Evolutionary conservation across 2,797 vertebrate species (phyloP).

Genomic region (Peromyscus aztecus): DNA sequence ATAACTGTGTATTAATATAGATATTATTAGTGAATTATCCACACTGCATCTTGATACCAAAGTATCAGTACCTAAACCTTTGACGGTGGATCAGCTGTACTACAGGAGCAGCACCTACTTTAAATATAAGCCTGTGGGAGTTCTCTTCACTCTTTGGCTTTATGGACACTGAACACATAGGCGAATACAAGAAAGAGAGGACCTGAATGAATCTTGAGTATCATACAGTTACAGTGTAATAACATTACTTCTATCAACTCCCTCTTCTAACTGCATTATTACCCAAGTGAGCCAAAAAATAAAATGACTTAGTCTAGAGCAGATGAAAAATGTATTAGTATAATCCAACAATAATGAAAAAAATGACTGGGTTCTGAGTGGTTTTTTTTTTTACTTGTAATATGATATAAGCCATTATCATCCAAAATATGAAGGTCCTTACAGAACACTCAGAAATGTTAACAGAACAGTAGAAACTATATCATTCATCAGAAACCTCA

Average conservation of each 20-base stretch:
- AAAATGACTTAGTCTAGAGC: conserved; percentile 61
- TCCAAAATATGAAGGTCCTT: conserved; percentile 70
- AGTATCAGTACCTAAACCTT: neutral
- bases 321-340: conserved; percentile 69
- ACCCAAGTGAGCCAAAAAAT: conserved; percentile 63
- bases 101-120: neutral
- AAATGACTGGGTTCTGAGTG: conserved; percentile 67
- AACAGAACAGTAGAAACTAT: conserved; percentile 73
- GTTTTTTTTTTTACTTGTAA: conserved; percentile 75
- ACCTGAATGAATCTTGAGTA: conserved; percentile 47
- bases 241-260: conserved; percentile 25
- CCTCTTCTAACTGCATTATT: conserved; percentile 51
- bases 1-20: neutral
- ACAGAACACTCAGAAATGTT: conserved; percentile 68
- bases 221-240: neutral
- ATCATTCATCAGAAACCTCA: conserved; percentile 71
- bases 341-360: conserved; percentile 69
- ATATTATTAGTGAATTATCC: conserved; percentile 41
- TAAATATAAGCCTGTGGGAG: neutral
- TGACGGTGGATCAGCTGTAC: neutral
- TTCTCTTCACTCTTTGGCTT: conserved; percentile 21
- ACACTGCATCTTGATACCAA: neutral
- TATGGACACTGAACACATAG: neutral
- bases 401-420: conserved; percentile 63
- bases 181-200: neutral